Conservation (phyloP, 2,113 vertebrate species). For the Notarius quadriscutis region DNA sequence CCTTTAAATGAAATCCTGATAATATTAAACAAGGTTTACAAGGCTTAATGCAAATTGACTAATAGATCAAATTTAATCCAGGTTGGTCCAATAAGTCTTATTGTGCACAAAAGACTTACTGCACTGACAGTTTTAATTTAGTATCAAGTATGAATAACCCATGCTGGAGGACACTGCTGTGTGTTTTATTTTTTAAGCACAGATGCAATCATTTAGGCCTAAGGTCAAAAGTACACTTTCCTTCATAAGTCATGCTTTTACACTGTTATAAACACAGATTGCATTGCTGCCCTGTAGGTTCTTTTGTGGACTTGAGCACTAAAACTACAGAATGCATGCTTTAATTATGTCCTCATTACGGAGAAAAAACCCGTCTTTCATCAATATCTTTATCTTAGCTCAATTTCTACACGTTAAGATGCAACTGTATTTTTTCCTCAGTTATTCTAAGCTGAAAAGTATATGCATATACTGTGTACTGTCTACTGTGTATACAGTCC, state of each 20-base stretch:
- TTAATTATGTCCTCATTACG: background rate
- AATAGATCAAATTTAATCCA: background rate
- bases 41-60: background rate
- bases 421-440: background rate
- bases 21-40: background rate
- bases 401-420: background rate
- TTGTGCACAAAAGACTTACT: background rate
- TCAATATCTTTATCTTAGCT: background rate
- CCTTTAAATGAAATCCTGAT: background rate
- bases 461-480: too few species aligned
- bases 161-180: constrained; percentile 14
- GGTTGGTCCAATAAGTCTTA: background rate
- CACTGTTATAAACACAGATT: constrained; percentile 18
- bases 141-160: constrained; percentile 9
- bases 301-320: background rate
- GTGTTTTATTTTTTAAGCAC: constrained; percentile 17
- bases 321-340: background rate
- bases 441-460: background rate
- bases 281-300: background rate
- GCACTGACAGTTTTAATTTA: constrained; percentile 4
- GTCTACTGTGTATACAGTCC: too few species aligned
- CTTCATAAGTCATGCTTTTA: constrained; percentile 24
- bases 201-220: constrained; percentile 28
- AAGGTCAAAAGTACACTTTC: constrained; percentile 22
- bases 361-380: background rate